Evolutionary conservation across 2,113 vertebrate genomes (phyloP), one percentile per base, ranked within the genome.

Genomic region (Dicentrarchus labrax): DNA sequence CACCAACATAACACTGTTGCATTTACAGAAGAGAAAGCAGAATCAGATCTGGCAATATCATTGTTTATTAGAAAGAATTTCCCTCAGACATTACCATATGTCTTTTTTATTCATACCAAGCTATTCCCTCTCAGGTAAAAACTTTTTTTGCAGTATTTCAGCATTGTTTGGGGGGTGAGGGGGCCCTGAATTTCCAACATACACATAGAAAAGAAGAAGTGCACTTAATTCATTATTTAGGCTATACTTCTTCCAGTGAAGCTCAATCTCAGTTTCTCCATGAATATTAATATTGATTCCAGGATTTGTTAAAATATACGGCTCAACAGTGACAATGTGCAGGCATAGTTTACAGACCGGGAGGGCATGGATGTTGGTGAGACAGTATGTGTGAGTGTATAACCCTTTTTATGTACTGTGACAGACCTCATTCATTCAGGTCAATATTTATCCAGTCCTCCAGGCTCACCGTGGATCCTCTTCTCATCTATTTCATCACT

Each of bases 371-470:
- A 45, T 64, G 78, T 38, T 56, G 62, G 9, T 38, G 51, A 60
- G 57, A 65, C 36, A 22, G 41, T 43, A n/a, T 53, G 76, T 73
- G 61, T 47, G 36, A 38, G n/a, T 61, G 41, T 72, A 65, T 21
- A 69, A 57, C 65, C 76, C 56, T 79, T 88, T 89, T 83, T 86
- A 91, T 90, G 88, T 86, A 87, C 86, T 86, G 80, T 83, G 89
- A 89, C 85, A 85, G 72, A 86, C 69, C 89, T 92, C 89, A 91
- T 93, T 89, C 90, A 86, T 85, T 82, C 86, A 80, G 87, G 91
- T 92, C 90, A 93, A 92, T 93, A 92, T 93, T 93, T 93, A 92
- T 88, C 89, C 80, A 86, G 88, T 84, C 73, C 83, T 91, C 68
- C 76, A 85, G 82, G 61, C 84, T 89, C 61, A 70, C 62, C 6